Evolutionary conservation across 2,113 vertebrate genomes (phyloP).

Genomic region (Halichoerus grypus): DNA sequence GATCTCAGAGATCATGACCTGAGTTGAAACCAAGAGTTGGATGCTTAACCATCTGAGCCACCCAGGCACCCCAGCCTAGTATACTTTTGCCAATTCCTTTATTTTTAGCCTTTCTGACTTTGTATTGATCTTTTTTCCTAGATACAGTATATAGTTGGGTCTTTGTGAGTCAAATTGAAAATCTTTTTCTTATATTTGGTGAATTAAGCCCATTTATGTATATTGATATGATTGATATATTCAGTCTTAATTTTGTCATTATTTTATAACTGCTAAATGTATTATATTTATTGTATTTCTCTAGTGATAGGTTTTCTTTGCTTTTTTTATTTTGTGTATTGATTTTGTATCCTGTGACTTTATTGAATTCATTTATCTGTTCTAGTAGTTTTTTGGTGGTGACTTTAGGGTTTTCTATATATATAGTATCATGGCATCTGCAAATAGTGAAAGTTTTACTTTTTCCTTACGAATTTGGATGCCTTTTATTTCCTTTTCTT

Average conservation of each 20-base stretch:
- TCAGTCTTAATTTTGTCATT: background rate
- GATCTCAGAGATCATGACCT: background rate
- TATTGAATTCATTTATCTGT: background rate
- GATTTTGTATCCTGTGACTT: background rate
- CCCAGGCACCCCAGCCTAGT: background rate
- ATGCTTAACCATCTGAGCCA: background rate
- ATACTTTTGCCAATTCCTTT: background rate
- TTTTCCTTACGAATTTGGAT: background rate
- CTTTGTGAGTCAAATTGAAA: constrained; percentile 4
- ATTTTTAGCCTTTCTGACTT: background rate
- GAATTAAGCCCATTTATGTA: background rate
- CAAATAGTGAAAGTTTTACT: background rate
- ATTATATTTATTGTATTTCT: background rate
- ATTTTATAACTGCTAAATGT: background rate
- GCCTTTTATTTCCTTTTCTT: background rate
- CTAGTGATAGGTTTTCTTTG: background rate
- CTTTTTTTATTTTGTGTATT: background rate
- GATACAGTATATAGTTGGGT: background rate
- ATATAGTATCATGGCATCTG: background rate
- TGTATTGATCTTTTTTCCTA: background rate
- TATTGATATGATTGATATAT: background rate
- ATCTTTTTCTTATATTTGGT: background rate
- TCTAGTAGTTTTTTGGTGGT: background rate
- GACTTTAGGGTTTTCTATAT: background rate
- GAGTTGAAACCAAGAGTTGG: background rate